Evolutionary conservation across 1,140 invertebrate species (phyloP).

Genomic region (Helicoverpa zea): DNA sequence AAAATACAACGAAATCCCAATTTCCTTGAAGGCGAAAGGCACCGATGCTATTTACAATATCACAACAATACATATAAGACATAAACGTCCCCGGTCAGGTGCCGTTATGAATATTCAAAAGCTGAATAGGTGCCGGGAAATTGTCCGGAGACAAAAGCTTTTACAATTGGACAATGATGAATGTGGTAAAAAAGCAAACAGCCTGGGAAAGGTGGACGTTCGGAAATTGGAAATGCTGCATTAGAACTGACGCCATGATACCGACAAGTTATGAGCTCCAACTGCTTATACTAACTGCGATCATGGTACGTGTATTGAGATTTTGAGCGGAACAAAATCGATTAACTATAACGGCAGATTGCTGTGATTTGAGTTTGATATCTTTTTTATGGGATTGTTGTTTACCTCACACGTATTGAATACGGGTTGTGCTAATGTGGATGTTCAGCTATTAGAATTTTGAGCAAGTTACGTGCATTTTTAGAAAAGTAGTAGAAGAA

Average conservation of each 20-base stretch:
- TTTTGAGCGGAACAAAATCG: slow-evolving; percentile 49
- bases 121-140: slow-evolving; percentile 50
- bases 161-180: slow-evolving; percentile 79
- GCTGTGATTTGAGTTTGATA: slow-evolving; percentile 45
- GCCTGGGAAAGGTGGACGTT: slow-evolving; percentile 64
- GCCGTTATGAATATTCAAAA: slow-evolving; percentile 54
- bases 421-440: not conserved
- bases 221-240: slow-evolving; percentile 81
- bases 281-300: slow-evolving; percentile 39
- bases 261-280: slow-evolving; percentile 75
- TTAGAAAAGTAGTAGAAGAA: not conserved
- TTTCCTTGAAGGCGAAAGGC: not conserved
- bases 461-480: too few species aligned
- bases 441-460: too few species aligned
- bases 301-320: slow-evolving; percentile 41
- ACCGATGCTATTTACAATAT: slow-evolving; percentile 31
- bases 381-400: slow-evolving; percentile 39
- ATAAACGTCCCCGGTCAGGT: slow-evolving; percentile 42
- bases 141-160: slow-evolving; percentile 66
- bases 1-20: not conserved
- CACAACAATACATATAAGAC: slow-evolving; percentile 33
- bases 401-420: slow-evolving; percentile 23
- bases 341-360: slow-evolving; percentile 52
- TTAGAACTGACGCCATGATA: slow-evolving; percentile 74
- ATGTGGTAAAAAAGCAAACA: slow-evolving; percentile 79